phyloP scores from a whole-genome alignment of 2,113 vertebrate species.

The Neodontobutis hainanensis region DNA sequence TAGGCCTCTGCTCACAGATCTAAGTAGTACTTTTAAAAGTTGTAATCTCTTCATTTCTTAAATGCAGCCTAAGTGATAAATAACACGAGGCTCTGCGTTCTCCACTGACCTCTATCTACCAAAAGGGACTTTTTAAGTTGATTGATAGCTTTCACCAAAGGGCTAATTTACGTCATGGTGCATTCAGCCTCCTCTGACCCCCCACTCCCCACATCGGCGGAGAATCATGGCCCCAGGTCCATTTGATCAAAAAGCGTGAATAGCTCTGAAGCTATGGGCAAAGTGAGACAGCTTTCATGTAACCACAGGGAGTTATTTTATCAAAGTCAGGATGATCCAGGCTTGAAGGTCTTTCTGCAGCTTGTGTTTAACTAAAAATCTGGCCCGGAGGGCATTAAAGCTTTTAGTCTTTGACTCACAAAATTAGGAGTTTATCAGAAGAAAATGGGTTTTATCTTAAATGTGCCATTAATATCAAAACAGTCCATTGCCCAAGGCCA shows the following conservation, averaged over 20 bases:
- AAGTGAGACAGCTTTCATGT: slow-evolving; percentile 6
- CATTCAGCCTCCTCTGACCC: slow-evolving; percentile 9
- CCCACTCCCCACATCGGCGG: slow-evolving; percentile 15
- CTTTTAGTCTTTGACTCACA: background rate
- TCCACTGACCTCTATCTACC: background rate
- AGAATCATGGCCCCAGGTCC: slow-evolving; percentile 10
- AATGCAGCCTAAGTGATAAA: slow-evolving; percentile 23
- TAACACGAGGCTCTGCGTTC: background rate
- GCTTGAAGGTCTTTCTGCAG: slow-evolving; percentile 8
- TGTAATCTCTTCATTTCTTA: background rate
- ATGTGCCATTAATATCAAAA: background rate
- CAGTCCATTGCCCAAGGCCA: background rate
- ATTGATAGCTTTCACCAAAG: slow-evolving; percentile 29
- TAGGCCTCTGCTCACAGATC: background rate
- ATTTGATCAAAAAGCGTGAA: slow-evolving; percentile 7
- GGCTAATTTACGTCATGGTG: slow-evolving; percentile 25
- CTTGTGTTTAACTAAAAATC: background rate
- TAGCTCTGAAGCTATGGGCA: slow-evolving; percentile 7
- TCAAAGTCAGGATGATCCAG: slow-evolving; percentile 9
- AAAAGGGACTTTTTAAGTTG: slow-evolving; percentile 14
- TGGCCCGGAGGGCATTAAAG: background rate
- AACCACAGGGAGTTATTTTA: background rate
- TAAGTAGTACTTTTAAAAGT: background rate
- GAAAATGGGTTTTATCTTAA: background rate
- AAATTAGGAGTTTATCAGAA: slow-evolving; percentile 1